Percentiles rank a stretch among this genome's conserved stretches.
phyloP scores from a whole-genome alignment of 2,797 vertebrate genomes.

The Garrulus glandarius region DNA sequence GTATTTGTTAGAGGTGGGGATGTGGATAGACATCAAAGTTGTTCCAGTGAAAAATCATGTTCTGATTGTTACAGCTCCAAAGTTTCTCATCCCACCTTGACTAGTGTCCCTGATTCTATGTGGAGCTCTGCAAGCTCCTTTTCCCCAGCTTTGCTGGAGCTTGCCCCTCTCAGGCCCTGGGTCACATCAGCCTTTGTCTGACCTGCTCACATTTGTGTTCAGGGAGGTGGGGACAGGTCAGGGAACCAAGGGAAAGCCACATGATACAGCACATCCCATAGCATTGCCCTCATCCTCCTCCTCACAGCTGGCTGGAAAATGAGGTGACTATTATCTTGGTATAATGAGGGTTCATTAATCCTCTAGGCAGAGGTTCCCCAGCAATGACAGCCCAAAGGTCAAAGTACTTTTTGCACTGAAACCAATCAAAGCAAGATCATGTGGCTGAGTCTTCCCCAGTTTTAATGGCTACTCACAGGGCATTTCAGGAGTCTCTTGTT shows the following conservation, averaged over 20 bases:
- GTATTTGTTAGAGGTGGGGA: neutral
- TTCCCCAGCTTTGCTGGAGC: neutral
- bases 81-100: neutral
- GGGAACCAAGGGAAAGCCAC: neutral
- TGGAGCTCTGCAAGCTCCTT: neutral
- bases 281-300: neutral
- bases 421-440: neutral
- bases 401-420: neutral
- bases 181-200: neutral
- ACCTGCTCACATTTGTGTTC: neutral
- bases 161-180: neutral
- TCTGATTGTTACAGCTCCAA: neutral
- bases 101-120: accelerated
- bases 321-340: neutral
- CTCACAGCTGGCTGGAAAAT: neutral
- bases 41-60: accelerated
- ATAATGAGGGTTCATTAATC: constrained; percentile 28
- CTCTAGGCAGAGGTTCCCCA: neutral
- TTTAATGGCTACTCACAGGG: neutral
- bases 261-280: neutral
- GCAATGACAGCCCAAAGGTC: neutral
- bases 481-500: neutral
- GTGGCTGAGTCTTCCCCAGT: neutral
- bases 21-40: neutral
- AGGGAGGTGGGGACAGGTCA: neutral